phyloP scores from a whole-genome alignment of 1,140 invertebrate species.

The Carposina sasakii region DNA sequence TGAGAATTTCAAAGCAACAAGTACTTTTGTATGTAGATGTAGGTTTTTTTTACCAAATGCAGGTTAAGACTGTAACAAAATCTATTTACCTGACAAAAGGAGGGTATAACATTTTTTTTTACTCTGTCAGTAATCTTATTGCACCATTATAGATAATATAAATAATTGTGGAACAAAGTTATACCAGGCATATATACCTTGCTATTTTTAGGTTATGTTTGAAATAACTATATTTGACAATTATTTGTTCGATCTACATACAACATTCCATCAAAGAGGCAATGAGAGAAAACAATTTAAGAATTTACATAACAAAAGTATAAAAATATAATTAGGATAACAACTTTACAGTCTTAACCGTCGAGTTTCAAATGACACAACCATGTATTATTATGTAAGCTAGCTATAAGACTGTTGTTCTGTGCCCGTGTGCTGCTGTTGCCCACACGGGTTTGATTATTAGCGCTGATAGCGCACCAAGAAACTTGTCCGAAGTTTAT shows the following conservation, averaged over 20 bases:
- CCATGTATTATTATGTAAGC: slow-evolving; percentile 18
- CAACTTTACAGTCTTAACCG: not conserved
- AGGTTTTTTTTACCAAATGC: too few species aligned
- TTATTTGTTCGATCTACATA: not conserved
- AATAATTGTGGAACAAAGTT: too few species aligned
- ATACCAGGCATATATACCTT: too few species aligned
- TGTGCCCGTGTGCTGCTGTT: slow-evolving; percentile 55
- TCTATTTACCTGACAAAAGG: too few species aligned
- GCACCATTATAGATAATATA: too few species aligned
- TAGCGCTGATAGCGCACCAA: slow-evolving; percentile 54
- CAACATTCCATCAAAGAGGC: not conserved
- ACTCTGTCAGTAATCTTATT: too few species aligned
- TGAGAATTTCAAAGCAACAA: too few species aligned
- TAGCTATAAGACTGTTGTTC: slow-evolving; percentile 57
- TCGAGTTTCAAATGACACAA: not conserved
- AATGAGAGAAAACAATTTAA: not conserved
- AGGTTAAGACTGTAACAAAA: too few species aligned
- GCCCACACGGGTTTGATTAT: slow-evolving; percentile 49
- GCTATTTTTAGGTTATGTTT: too few species aligned
- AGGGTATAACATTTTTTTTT: too few species aligned
- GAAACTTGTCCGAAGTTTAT: slow-evolving; percentile 40
- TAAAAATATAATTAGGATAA: not conserved
- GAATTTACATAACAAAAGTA: not conserved
- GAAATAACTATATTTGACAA: not conserved
- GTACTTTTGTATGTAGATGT: too few species aligned